These are phyloP conservation scores for Chaetodon trifasciatus DNA, from an alignment of 2,797 vertebrate species.

Conservation along the genomic window DNA sequence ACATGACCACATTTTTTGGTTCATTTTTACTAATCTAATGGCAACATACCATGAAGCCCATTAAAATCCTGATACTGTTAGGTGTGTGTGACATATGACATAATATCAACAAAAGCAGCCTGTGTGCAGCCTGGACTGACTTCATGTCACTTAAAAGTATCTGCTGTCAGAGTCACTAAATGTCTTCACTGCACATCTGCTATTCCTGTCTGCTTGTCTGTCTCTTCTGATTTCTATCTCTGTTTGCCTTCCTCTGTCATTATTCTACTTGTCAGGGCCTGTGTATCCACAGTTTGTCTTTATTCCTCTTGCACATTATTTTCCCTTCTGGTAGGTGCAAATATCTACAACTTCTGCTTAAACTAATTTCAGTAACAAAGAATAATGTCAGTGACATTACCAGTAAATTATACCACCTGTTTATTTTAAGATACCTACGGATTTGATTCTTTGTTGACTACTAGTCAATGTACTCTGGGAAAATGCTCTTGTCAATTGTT, in stretches of 20 bases:
- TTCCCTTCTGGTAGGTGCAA: too few relatives aligned
- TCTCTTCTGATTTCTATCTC: conserved; percentile 62
- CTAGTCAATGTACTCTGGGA: background rate
- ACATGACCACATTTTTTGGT: background rate
- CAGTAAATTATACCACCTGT: background rate
- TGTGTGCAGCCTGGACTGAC: conserved; percentile 11
- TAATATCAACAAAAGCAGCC: conserved; percentile 9
- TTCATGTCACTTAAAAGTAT: conserved; percentile 49
- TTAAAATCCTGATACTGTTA: background rate
- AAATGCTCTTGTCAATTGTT: background rate
- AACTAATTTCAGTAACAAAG: background rate
- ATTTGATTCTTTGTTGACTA: background rate
- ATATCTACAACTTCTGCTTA: background rate
- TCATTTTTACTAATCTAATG: background rate
- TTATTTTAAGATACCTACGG: background rate
- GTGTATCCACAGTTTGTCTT: conserved; percentile 7
- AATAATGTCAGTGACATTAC: background rate
- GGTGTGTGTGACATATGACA: too few relatives aligned
- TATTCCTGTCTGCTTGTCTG: conserved; percentile 69
- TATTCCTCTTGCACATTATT: background rate
- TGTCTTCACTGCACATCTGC: conserved; percentile 63
- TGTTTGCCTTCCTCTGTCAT: conserved; percentile 23
- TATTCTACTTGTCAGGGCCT: conserved; percentile 18
- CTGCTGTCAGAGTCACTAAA: conserved; percentile 69
- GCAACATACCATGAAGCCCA: background rate